Base-by-base conservation (phyloP, 64 coral and sea anemone species). In the Pachyseris speciosa region DNA sequence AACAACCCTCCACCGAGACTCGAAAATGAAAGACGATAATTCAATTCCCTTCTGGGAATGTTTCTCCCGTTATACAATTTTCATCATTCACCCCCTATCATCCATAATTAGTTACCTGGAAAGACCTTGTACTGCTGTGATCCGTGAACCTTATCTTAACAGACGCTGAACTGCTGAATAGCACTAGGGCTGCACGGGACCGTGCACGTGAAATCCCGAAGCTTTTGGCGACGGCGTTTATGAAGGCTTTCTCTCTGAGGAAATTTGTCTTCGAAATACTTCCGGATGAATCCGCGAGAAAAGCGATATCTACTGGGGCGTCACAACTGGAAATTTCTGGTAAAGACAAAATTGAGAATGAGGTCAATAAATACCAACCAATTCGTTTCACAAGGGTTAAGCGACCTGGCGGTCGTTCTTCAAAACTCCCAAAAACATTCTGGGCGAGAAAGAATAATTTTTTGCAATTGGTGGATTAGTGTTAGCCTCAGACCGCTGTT, bases 281-380 rank as follows among this genome's bases (percentile, higher is more conserved):
- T 69, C 83, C 83, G 4, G 83, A 86, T 24, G 83, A 86, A 40
- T 86, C 83, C 64, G 33, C 83, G n/a, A 86, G 37, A 69, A 86
- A 88, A 40, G 52, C 53, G 40, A 86, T 86, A 50, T 86, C 83
- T n/a, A 86, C 67, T 2, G 39, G 34, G 20, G 61, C 22, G 13
- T 68, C 38, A 69, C 83, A 86, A 40, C 25, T 51, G 61, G 87
- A 75, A 6, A 24, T 10, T 25, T 86, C 83, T 86, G 64, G n/a
- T 5, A 49, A 45, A 69, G 6, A 34, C 7, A 48, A 22, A 65
- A 38, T 26, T 27, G 32, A n/a, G n/a, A n/a, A n/a, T n/a, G n/a
- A n/a, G n/a, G n/a, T n/a, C n/a, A n/a, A n/a, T n/a, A n/a, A n/a
- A n/a, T n/a, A n/a, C n/a, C n/a, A n/a, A n/a, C n/a, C n/a, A n/a